phyloP scores from a whole-genome alignment of 1,140 invertebrate species.

The Acromyrmex echinatior region DNA sequence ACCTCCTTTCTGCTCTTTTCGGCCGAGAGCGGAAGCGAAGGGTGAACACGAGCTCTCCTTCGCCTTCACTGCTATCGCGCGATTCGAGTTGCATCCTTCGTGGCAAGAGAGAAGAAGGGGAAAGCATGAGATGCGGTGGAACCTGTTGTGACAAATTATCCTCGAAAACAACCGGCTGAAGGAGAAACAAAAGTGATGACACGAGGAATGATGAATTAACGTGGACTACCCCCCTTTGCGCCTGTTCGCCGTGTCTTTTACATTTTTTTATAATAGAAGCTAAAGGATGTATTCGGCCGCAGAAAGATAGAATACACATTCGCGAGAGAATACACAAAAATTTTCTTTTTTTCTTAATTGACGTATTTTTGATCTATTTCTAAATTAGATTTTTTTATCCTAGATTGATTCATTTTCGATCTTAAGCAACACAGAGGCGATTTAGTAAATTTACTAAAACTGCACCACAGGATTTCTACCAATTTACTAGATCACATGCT shows the following conservation, averaged over 20 bases:
- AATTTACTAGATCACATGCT: no score
- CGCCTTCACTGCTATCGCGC: conserved; percentile 18
- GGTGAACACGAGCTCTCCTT: conserved; percentile 36
- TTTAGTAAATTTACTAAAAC: no score
- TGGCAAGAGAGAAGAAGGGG: background rate
- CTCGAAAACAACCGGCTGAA: conserved; percentile 58
- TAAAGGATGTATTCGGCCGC: background rate
- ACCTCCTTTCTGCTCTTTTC: conserved; percentile 54
- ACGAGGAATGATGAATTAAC: conserved; percentile 67
- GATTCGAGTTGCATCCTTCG: conserved; percentile 28
- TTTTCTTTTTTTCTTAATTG: background rate
- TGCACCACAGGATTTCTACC: no score
- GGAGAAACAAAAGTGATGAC: conserved; percentile 65
- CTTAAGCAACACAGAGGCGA: background rate
- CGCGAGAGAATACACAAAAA: background rate
- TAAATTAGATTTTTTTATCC: background rate
- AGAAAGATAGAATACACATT: background rate
- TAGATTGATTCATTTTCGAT: background rate
- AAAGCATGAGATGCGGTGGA: conserved; percentile 8
- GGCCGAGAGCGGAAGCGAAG: conserved; percentile 26
- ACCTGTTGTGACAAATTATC: conserved; percentile 67
- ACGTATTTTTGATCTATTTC: background rate
- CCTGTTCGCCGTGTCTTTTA: background rate
- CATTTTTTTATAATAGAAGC: background rate
- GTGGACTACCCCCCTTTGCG: background rate